Conservation (phyloP, 2,888 invertebrate species). For the Drosophila mimica region DNA sequence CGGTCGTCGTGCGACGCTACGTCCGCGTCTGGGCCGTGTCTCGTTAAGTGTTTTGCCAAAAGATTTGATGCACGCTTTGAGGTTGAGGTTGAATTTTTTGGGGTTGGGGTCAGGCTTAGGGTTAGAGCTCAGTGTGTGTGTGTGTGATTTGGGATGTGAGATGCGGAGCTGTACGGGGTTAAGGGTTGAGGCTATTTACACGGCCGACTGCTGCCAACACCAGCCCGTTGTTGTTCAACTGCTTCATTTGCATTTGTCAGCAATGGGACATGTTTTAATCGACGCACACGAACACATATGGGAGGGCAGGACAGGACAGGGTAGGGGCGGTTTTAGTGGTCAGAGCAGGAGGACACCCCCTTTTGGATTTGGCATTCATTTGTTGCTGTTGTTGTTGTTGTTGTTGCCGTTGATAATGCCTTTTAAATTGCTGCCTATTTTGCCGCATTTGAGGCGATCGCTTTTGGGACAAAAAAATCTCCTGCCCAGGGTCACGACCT, state of each 20-base stretch:
- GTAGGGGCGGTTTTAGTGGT: conserved; percentile 28
- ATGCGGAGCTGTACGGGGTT: conserved; percentile 15
- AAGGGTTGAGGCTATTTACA: conserved; percentile 54
- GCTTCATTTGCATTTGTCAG: conserved; percentile 65
- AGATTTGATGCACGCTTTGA: conserved; percentile 65
- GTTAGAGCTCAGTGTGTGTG: not conserved
- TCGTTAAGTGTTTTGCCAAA: conserved; percentile 74
- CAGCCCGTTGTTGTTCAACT: conserved; percentile 54
- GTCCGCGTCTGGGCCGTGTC: conserved; percentile 68
- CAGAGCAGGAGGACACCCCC: conserved; percentile 34
- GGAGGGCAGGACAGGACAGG: not conserved
- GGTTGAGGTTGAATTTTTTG: conserved; percentile 7
- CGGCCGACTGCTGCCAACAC: conserved; percentile 37
- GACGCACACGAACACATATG: conserved; percentile 23
- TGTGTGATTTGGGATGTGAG: conserved; percentile 9
- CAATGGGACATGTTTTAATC: conserved; percentile 66
- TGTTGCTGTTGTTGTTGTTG: conserved; percentile 24
- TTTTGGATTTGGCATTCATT: conserved; percentile 7
- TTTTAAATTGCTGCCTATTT: conserved; percentile 71
- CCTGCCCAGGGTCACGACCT: conserved; percentile 16
- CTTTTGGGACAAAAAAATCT: conserved; percentile 66
- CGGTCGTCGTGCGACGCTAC: not conserved
- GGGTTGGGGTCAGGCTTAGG: conserved; percentile 20
- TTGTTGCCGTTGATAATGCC: conserved; percentile 57
- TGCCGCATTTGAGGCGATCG: conserved; percentile 69